Conservation (phyloP, 2,888 invertebrate species). For the Rhogogaster chlorosoma region DNA sequence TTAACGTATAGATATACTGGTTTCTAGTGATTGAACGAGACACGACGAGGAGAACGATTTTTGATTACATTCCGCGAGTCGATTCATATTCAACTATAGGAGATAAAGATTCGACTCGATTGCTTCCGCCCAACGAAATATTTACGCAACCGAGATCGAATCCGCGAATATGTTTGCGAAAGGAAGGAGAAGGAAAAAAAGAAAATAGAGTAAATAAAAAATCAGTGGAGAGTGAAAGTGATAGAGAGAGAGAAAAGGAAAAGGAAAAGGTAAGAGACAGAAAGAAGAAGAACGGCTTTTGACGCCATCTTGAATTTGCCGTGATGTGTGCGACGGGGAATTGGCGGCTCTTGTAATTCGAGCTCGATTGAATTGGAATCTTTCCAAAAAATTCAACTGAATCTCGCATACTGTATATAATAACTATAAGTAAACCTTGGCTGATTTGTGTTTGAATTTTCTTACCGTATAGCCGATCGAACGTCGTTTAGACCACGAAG, state of each 20-base stretch:
- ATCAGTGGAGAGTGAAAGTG: conserved; percentile 5
- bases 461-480: background rate
- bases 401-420: conserved; percentile 21
- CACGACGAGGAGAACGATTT: conserved; percentile 21
- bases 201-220: background rate
- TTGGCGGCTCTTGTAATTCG: conserved; percentile 29
- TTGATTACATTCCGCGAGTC: conserved; percentile 35
- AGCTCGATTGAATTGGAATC: conserved; percentile 30
- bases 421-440: background rate
- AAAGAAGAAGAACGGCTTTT: background rate
- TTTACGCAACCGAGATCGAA: conserved; percentile 14
- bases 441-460: background rate
- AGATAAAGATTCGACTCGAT: conserved; percentile 25
- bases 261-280: background rate
- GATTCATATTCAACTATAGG: conserved; percentile 38
- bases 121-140: conserved; percentile 1
- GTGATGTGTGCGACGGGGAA: conserved; percentile 32
- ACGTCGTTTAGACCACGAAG: background rate
- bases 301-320: conserved; percentile 53
- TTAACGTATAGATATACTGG: background rate
- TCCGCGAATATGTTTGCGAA: conserved; percentile 30
- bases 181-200: background rate
- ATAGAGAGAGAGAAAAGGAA: background rate
- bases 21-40: background rate
- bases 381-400: conserved; percentile 22